Evolutionary conservation across 2,113 vertebrate genomes (phyloP), one percentile per base, ranked within the genome.

Genomic region (Ochotona curzoniae): DNA sequence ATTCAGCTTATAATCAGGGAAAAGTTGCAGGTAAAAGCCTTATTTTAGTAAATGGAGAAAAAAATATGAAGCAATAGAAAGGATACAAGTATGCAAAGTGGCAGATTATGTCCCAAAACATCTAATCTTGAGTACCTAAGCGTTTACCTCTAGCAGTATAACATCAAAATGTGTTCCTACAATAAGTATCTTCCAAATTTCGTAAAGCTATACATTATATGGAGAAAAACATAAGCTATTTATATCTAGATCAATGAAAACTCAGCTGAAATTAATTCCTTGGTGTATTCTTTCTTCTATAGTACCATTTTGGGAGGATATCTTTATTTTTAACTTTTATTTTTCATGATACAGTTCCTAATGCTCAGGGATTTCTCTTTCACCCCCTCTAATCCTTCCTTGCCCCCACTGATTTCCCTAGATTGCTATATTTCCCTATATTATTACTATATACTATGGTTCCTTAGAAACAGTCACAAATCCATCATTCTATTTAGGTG

Each of bases 171-270:
- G 15, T 51, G 13, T 38, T 74, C 20, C 25, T 67, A 23, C 1
- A 44, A 0, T 61, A 73, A 80, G 86, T 17, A n/a, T 71, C 38
- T 28, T 23, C 26, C 7, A 32, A 90, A 79, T n/a, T 69, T 32
- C 38, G 38, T 35, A 90, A 26, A 86, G 11, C 10, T 94, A 44
- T 64, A 74, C 26, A 57, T 28, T 51, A 67, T 69, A 78, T 66
- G 66, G 63, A 80, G 66, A 49, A 81, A 86, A 80, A 78, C 11
- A 86, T 25, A 25, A 87, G 10, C 13, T 71, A 75, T 21, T 71
- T 60, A 94, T 26, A 64, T 8, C 35, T 60, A 83, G 49, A 30
- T 38, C 80, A 85, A 69, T 21, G 6, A 85, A 95, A 94, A 38
- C 70, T 28, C 14, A 71, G 30, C 51, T n/a, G 38, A 71, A 23